A percentile compares a stretch with the other conserved stretches of the same genome.
Evolutionary conservation across 2,113 vertebrate genomes (phyloP).

Genomic region (Ctenodactylus gundi): DNA sequence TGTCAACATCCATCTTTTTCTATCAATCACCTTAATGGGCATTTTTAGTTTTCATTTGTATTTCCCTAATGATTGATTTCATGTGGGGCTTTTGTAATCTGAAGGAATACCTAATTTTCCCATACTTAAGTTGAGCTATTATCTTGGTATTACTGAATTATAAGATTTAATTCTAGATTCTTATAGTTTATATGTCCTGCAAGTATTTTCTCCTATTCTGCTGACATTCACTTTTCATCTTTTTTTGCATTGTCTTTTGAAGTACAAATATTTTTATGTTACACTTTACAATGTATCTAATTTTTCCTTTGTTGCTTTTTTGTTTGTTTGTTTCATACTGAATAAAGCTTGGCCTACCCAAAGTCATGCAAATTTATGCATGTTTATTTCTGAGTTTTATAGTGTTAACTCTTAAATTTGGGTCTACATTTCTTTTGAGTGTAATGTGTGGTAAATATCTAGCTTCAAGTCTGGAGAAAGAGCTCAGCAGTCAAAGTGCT

Average conservation of each 20-base stretch:
- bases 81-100: background rate
- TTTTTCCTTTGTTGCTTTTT: background rate
- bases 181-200: background rate
- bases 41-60: background rate
- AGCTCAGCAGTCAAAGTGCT: too few species aligned
- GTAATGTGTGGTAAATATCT: too few species aligned
- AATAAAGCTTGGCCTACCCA: too few species aligned
- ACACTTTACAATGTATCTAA: background rate
- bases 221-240: background rate
- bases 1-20: background rate
- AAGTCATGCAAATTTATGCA: too few species aligned
- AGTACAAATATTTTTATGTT: background rate
- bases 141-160: background rate
- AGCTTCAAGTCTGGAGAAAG: too few species aligned
- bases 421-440: too few species aligned
- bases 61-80: background rate
- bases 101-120: background rate
- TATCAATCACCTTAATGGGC: background rate
- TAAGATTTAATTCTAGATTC: background rate
- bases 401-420: too few species aligned
- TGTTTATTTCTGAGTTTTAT: too few species aligned
- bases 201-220: background rate
- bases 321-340: too few species aligned
- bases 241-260: background rate
- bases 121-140: background rate